These are phyloP conservation scores for Lanistes nyassanus DNA, from an alignment of 1,140 invertebrate genomes.

Conservation along the genomic window DNA sequence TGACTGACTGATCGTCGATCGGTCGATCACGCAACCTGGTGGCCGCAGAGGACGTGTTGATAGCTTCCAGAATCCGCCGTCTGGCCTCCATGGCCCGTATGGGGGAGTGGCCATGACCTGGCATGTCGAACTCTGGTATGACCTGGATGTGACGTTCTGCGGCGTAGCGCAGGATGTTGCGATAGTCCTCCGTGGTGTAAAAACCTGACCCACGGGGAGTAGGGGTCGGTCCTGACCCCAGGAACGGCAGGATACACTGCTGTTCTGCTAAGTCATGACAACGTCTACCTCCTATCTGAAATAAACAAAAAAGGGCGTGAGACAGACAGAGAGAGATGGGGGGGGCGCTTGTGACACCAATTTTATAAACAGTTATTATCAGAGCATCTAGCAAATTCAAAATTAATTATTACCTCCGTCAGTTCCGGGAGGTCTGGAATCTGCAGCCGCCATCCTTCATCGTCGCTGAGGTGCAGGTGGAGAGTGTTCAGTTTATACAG, in stretches of 20 bases:
- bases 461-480: conserved; percentile 63
- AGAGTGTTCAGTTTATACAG: conserved; percentile 61
- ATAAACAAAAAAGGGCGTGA: conserved; percentile 5
- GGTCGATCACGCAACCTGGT: too few species aligned
- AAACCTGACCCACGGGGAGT: conserved; percentile 46
- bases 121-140: conserved; percentile 61
- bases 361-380: too few species aligned
- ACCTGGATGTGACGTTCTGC: conserved; percentile 48
- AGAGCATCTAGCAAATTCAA: neutral
- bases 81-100: conserved; percentile 50
- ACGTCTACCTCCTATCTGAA: conserved; percentile 49
- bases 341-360: neutral
- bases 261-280: conserved; percentile 52
- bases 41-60: conserved; percentile 18
- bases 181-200: conserved; percentile 56
- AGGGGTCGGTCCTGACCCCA: conserved; percentile 52
- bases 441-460: conserved; percentile 62
- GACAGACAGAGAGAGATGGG: too few species aligned
- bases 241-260: conserved; percentile 44
- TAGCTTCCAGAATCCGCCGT: conserved; percentile 18
- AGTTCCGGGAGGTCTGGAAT: conserved; percentile 58
- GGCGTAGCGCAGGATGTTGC: conserved; percentile 47
- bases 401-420: conserved; percentile 46
- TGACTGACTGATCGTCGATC: too few species aligned
- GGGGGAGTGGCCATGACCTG: conserved; percentile 56